Evolutionary conservation across 2,888 invertebrate species (phyloP).

Genomic region (Hydriomena furcata): DNA sequence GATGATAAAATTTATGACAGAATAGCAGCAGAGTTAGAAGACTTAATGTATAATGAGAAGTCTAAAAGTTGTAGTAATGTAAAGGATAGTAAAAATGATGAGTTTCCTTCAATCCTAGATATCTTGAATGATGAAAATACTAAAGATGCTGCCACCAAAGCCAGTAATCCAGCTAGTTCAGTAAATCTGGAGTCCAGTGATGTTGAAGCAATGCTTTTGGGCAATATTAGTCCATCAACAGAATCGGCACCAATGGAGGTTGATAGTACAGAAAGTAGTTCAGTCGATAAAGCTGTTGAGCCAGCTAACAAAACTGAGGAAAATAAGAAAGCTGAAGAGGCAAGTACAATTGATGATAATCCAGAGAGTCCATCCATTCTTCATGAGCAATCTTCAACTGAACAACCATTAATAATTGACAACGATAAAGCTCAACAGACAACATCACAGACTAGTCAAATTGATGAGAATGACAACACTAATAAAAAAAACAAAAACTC

Average conservation of each 20-base stretch:
- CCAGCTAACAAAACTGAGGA: neutral
- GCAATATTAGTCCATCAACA: conserved; percentile 49
- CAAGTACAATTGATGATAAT: conserved; percentile 44
- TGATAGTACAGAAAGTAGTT: conserved; percentile 52
- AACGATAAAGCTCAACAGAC: conserved; percentile 1
- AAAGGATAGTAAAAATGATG: conserved; percentile 67
- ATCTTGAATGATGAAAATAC: conserved; percentile 68
- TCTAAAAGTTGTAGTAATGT: conserved; percentile 48
- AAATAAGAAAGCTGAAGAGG: conserved; percentile 14
- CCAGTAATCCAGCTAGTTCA: conserved; percentile 50
- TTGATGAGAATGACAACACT: conserved; percentile 37
- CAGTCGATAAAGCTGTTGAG: conserved; percentile 48
- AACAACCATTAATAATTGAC: conserved; percentile 8
- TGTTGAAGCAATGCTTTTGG: conserved; percentile 77
- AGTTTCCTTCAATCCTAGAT: conserved; percentile 80
- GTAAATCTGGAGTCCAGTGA: conserved; percentile 68
- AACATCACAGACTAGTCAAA: conserved; percentile 30
- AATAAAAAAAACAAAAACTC: conserved; percentile 36
- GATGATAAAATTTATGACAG: conserved; percentile 79
- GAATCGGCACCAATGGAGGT: conserved; percentile 58
- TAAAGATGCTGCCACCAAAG: conserved; percentile 42
- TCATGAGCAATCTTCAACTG: conserved; percentile 45
- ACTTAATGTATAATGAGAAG: conserved; percentile 75
- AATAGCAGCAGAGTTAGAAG: conserved; percentile 78
- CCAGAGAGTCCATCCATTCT: conserved; percentile 73